Conservation (phyloP, 2,888 invertebrate species). For the Drosophila borealis region DNA sequence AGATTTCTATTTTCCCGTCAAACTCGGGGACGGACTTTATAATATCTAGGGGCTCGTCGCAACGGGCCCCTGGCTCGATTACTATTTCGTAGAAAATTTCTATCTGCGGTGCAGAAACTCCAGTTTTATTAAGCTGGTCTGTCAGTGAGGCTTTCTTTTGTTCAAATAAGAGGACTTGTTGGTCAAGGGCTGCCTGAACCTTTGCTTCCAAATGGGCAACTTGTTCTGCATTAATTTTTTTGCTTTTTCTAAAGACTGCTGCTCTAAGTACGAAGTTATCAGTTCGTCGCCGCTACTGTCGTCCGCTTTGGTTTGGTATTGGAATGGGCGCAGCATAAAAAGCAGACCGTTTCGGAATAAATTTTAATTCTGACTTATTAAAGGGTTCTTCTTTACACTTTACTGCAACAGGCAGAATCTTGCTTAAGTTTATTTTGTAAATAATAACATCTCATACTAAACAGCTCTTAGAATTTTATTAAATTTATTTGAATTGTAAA, state of each 20-base stretch:
- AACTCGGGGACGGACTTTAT: conserved; percentile 5
- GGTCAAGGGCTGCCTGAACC: conserved; percentile 4
- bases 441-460: too few relatives aligned
- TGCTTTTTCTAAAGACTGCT: not conserved
- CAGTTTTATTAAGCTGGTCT: too few relatives aligned
- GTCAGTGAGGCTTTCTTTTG: too few relatives aligned
- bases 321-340: not conserved
- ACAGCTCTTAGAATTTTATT: too few relatives aligned
- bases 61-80: not conserved
- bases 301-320: not conserved
- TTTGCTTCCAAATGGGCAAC: not conserved
- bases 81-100: not conserved
- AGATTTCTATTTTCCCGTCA: conserved; percentile 2
- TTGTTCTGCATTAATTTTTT: not conserved
- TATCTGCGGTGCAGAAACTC: too few relatives aligned
- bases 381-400: too few relatives aligned
- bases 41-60: not conserved
- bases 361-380: conserved; percentile 1
- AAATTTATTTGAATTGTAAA: too few relatives aligned
- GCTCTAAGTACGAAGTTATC: too few relatives aligned
- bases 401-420: too few relatives aligned
- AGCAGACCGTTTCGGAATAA: conserved; percentile 1
- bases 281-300: conserved; percentile 3
- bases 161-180: not conserved
- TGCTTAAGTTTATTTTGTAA: too few relatives aligned